These are phyloP conservation scores for Bubo bubo DNA, from an alignment of 2,113 vertebrate genomes.

Conservation along the genomic window DNA sequence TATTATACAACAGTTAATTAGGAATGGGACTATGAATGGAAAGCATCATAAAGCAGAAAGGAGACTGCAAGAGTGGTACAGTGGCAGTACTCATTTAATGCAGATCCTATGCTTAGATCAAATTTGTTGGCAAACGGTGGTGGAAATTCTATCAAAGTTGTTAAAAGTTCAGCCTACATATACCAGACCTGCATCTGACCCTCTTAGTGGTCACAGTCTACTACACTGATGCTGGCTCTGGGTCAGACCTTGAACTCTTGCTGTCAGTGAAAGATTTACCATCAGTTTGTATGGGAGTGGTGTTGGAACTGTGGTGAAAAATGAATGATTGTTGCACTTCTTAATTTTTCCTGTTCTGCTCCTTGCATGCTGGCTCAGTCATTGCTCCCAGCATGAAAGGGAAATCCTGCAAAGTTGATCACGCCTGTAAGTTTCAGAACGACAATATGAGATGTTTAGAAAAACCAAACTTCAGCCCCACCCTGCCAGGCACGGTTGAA, in stretches of 20 bases:
- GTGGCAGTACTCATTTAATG: not conserved
- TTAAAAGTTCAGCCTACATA: not conserved
- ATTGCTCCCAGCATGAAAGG: constrained; percentile 33
- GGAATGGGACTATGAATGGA: not conserved
- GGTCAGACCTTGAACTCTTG: not conserved
- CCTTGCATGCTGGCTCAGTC: not conserved
- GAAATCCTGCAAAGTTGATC: constrained; percentile 53
- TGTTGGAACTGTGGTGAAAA: not conserved
- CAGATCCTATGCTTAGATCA: not conserved
- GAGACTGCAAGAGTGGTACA: not conserved
- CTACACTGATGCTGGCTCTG: not conserved
- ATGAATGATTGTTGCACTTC: not conserved
- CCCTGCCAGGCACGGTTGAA: not conserved
- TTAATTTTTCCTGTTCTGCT: not conserved
- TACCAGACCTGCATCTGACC: not conserved
- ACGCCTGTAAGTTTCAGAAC: constrained; percentile 31
- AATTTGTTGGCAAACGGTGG: not conserved
- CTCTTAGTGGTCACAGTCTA: not conserved
- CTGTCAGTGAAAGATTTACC: not conserved
- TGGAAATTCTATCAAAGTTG: not conserved
- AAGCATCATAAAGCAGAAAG: not conserved
- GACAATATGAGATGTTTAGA: constrained; percentile 22
- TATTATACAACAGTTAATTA: not conserved
- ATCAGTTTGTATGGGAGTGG: not conserved
- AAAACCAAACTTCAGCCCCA: constrained; percentile 44